Base-by-base conservation (phyloP, 2,113 vertebrate species). In the Alaudala cheleensis region DNA sequence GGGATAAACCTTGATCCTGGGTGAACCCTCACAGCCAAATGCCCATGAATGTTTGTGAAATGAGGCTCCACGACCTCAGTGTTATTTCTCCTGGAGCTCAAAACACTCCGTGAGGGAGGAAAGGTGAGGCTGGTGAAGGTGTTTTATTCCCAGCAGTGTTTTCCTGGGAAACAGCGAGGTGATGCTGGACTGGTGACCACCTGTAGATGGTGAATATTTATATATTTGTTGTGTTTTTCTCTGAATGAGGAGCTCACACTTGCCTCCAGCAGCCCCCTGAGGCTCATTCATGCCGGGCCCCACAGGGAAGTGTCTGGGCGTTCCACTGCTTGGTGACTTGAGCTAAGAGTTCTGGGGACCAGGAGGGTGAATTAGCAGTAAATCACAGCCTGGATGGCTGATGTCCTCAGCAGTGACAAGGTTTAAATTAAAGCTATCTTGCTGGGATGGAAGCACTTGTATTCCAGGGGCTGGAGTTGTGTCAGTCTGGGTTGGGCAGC, bases 341-440 rank as follows among this genome's bases (percentile, higher is more conserved):
- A 88, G 92, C 85, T 97, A 83, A 96, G 97, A 98, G 97, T 97
- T 93, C 88, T 62, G 95, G 97, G 95, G 93, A 91, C 79, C 15
- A 25, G 88, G 90, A 95, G 49, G 50, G 92, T 40, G 93, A 97
- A 97, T 96, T 92, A 97, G 86, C 95, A 96, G 93, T 98, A 97
- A 98, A 98, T 98, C 96, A 97, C 96, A 95, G 97, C 96, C 96
- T 12, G 88, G 93, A 80, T 96, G 95, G 96, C 94, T 95, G 88
- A n/a, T 3, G 5, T 96, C 95, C 95, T 95, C 95, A 82, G 89
- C 86, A 91, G 85, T 42, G 14, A 88, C 76, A 61, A 90, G 94
- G 95, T 95, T 97, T 96, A 98, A 97, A 98, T 98, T 96, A 96
- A 97, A 96, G 93, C 86, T 90, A 92, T 93, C 97, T 97, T 9